These are phyloP conservation scores for Pyrrhia umbra DNA, from an alignment of 2,888 invertebrate genomes.

Conservation along the genomic window DNA sequence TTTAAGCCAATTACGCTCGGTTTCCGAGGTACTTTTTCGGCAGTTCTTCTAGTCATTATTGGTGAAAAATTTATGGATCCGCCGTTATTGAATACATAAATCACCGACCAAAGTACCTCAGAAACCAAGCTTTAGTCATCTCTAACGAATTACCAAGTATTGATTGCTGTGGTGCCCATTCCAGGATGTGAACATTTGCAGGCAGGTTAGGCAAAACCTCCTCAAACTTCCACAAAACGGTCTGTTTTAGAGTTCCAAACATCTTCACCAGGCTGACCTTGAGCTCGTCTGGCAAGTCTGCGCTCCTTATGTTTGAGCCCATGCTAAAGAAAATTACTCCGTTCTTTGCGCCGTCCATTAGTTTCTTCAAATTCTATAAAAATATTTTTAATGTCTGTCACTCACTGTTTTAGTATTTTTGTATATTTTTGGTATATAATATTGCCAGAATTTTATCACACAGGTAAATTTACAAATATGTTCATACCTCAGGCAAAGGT, in stretches of 20 bases:
- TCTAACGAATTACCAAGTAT: slow-evolving; percentile 50
- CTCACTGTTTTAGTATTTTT: too few species aligned
- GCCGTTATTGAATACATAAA: too few species aligned
- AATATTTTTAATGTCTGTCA: too few species aligned
- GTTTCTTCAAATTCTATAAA: slow-evolving; percentile 77
- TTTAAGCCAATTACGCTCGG: too few species aligned
- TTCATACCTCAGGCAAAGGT: slow-evolving; percentile 73
- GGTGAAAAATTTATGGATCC: too few species aligned
- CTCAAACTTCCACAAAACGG: slow-evolving; percentile 87
- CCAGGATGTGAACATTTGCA: slow-evolving; percentile 79
- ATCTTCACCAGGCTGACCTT: slow-evolving; percentile 74
- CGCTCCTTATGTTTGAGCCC: slow-evolving; percentile 82
- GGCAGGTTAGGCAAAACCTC: slow-evolving; percentile 73
- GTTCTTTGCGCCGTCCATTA: slow-evolving; percentile 79
- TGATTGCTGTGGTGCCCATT: slow-evolving; percentile 82
- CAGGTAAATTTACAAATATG: too few species aligned
- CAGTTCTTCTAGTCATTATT: too few species aligned
- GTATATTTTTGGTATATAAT: too few species aligned
- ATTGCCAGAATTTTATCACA: too few species aligned
- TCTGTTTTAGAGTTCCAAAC: slow-evolving; percentile 82
- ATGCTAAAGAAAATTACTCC: slow-evolving; percentile 88
- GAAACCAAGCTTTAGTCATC: too few species aligned
- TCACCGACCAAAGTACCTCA: too few species aligned
- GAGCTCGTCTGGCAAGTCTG: slow-evolving; percentile 72
- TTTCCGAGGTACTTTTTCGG: too few species aligned